Evolutionary conservation across 1,140 invertebrate species (phyloP).

Genomic region (Drosophila rhopaloa): DNA sequence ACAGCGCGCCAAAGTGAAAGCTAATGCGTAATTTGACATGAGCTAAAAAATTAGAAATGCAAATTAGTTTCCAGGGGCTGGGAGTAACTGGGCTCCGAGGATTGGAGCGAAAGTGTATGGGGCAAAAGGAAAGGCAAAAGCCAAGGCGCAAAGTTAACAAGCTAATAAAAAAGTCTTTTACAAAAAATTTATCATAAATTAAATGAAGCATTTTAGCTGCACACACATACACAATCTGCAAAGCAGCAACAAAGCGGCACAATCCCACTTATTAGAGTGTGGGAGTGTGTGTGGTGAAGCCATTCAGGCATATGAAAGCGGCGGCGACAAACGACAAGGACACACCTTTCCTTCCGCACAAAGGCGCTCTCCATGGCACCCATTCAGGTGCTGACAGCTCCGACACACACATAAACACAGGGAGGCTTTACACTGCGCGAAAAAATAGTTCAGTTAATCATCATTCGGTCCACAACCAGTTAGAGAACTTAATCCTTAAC

Average conservation of each 20-base stretch:
- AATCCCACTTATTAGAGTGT: constrained; percentile 22
- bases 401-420: constrained; percentile 4
- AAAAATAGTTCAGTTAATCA: background rate
- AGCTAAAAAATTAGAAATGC: constrained; percentile 81
- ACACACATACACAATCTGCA: constrained; percentile 28
- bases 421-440: background rate
- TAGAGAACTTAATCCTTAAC: too few relatives aligned
- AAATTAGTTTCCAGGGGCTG: constrained; percentile 66
- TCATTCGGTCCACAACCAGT: too few relatives aligned
- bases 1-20: constrained; percentile 63
- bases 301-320: constrained; percentile 38
- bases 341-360: constrained; percentile 64
- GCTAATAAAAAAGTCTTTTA: constrained; percentile 78
- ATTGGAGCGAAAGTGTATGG: constrained; percentile 17
- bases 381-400: constrained; percentile 70
- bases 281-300: constrained; percentile 26
- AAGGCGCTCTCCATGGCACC: constrained; percentile 57
- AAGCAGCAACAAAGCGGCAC: constrained; percentile 27
- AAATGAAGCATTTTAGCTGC: constrained; percentile 78
- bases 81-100: constrained; percentile 12
- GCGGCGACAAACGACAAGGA: constrained; percentile 55
- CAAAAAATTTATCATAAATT: constrained; percentile 81
- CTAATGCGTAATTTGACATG: constrained; percentile 80
- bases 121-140: constrained; percentile 41
- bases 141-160: constrained; percentile 69